Evolutionary conservation across 2,113 vertebrate species (phyloP), one percentile per base, ranked within the genome.

Genomic region (Sardina pilchardus): DNA sequence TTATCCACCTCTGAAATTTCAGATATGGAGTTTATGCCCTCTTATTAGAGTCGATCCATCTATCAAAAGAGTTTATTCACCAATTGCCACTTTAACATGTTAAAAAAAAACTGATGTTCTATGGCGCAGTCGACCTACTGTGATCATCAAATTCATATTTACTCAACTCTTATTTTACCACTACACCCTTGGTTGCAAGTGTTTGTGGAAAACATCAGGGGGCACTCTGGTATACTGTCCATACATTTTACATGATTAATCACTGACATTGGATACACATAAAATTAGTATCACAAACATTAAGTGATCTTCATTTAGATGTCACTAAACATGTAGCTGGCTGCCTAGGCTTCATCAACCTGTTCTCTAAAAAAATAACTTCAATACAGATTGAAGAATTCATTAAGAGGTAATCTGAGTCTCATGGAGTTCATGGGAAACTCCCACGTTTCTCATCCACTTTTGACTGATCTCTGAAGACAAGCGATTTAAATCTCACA

Each of bases 381-480:
- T 71, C n/a, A 0, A 34, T 30, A 1, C 10, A 34, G 63, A 30
- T 26, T 10, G 10, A 6, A 0, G 10, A 26, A 26, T 63, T 63
- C 56, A 63, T 26, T 63, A 26, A 71, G 63, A 34, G 63, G 34
- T 71, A 1, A 63, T 63, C 63, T 30, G 63, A 30, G 26, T 34
- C 63, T 71, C 63, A 71, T 12, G 10, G 26, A 84, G 63, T 47
- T 71, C 67, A 34, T 47, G 67, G 34, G 63, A 26, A 84, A 47
- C 24, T 47, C 75, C 83, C 63, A 47, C 19, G 63, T 75, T 78
- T 34, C 63, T 84, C 30, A 78, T 48, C 83, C 43, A 84, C 59
- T 84, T 84, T 84, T 42, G 43, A 71, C 24, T 84, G 24, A 42
- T 78, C 67, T 84, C 43, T 75, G 75, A 84, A 47, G 63, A 78